These are phyloP conservation scores for Apodemus speciosus DNA, from an alignment of 2,113 vertebrate species.

Conservation along the genomic window DNA sequence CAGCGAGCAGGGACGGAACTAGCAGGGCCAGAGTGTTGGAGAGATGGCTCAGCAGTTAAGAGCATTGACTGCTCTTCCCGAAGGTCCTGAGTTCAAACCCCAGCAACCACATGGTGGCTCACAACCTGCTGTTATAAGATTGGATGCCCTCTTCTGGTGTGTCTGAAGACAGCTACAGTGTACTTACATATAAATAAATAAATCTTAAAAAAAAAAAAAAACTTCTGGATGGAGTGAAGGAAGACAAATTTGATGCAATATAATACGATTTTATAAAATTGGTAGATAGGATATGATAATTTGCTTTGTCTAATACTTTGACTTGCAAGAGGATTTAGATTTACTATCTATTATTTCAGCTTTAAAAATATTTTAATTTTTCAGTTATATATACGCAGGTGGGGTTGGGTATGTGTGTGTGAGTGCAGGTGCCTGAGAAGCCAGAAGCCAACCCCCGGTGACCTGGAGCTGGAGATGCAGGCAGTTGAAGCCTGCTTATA, in stretches of 20 bases:
- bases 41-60: too few species aligned
- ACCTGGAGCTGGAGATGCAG: neutral
- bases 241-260: neutral
- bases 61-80: too few species aligned
- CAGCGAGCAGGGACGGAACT: too few species aligned
- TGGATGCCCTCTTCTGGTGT: too few species aligned
- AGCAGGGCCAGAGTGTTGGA: too few species aligned
- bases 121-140: too few species aligned
- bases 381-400: neutral
- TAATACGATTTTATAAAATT: slow-evolving; percentile 20
- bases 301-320: slow-evolving; percentile 37
- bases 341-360: neutral
- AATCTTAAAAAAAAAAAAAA: neutral
- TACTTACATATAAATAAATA: too few species aligned
- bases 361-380: neutral
- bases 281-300: neutral
- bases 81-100: too few species aligned
- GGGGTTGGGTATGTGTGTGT: neutral
- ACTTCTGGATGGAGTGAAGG: slow-evolving; percentile 40
- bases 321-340: slow-evolving; percentile 21
- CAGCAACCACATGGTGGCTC: too few species aligned
- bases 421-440: neutral
- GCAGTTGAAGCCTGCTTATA: neutral
- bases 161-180: too few species aligned
- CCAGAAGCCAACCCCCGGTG: too few species aligned